A percentile compares a stretch with the other conserved stretches of the same genome.
Conservation (phyloP, 2,113 vertebrate species). For the Limanda limanda region DNA sequence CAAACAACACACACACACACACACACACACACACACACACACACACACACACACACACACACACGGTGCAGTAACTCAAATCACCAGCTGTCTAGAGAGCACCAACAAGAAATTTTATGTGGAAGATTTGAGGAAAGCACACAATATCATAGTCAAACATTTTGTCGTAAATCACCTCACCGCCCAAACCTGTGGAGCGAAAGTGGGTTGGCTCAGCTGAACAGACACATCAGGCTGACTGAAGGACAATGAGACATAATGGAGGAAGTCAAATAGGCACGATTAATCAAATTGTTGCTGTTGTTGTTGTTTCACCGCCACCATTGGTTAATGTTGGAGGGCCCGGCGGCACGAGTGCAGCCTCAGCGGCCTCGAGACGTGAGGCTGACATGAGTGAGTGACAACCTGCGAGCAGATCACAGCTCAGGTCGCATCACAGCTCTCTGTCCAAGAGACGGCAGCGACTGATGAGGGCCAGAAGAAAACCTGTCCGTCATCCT, state of each 20-base stretch:
- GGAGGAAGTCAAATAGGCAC: not conserved
- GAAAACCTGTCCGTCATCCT: not conserved
- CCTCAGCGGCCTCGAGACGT: not conserved
- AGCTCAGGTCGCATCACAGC: constrained; percentile 36
- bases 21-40: constrained; percentile 3
- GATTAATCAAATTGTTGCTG: not conserved
- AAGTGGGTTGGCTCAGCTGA: not conserved
- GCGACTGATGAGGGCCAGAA: constrained; percentile 10
- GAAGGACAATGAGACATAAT: not conserved
- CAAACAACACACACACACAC: constrained; percentile 1
- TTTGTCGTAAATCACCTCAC: constrained; percentile 6
- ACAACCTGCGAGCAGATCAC: constrained; percentile 34
- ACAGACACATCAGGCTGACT: not conserved
- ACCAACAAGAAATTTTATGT: constrained; percentile 22
- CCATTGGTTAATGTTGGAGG: not conserved
- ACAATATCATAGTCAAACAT: constrained; percentile 21
- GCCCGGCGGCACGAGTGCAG: not conserved
- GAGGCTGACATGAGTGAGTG: constrained; percentile 38
- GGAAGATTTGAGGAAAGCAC: constrained; percentile 33
- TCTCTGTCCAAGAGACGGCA: constrained; percentile 3
- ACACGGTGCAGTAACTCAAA: constrained; percentile 20
- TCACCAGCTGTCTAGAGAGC: constrained; percentile 25
- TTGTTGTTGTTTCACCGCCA: not conserved
- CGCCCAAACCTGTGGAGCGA: not conserved
- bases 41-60: constrained; percentile 10